phyloP scores from a whole-genome alignment of 2,797 vertebrate species.

The Danio jaintianensis region DNA sequence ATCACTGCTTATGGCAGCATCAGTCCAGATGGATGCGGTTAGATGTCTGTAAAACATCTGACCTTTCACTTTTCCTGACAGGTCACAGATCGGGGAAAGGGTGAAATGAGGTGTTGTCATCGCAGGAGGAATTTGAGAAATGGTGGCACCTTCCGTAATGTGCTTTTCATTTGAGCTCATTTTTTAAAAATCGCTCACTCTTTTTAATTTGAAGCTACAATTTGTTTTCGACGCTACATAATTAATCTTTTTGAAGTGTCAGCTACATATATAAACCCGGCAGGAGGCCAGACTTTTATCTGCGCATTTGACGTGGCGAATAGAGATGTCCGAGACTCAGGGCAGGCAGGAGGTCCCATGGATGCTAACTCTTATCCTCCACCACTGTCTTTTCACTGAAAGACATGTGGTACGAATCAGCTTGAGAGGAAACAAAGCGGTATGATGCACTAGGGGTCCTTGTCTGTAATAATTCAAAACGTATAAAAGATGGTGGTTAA shows the following conservation, averaged over 20 bases:
- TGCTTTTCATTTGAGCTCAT: not conserved
- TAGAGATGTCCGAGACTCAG: slow-evolving; percentile 27
- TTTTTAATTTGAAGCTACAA: not conserved
- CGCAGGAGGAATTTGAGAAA: slow-evolving; percentile 32
- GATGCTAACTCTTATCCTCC: slow-evolving; percentile 31
- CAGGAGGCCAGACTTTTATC: slow-evolving; percentile 52
- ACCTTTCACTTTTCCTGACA: slow-evolving; percentile 41
- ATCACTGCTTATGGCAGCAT: slow-evolving; percentile 38
- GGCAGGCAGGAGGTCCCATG: slow-evolving; percentile 36
- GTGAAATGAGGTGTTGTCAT: slow-evolving; percentile 25
- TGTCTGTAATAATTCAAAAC: slow-evolving; percentile 56
- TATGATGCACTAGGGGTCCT: slow-evolving; percentile 40
- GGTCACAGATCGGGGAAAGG: slow-evolving; percentile 38
- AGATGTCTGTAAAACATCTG: slow-evolving; percentile 42
- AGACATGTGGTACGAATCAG: slow-evolving; percentile 56
- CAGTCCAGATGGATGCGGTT: slow-evolving; percentile 49
- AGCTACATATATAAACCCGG: slow-evolving; percentile 18
- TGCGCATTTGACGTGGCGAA: slow-evolving; percentile 46
- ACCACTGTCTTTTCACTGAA: slow-evolving; percentile 1
- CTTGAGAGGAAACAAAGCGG: slow-evolving; percentile 28
- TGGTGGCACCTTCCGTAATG: slow-evolving; percentile 8
- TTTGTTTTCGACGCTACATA: not conserved
- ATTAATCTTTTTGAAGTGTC: slow-evolving; percentile 41
- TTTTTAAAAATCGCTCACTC: not conserved
- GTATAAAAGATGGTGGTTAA: slow-evolving; percentile 44